Base-by-base conservation (phyloP, 2,797 vertebrate species). In the Hapalemur alaotrensis region DNA sequence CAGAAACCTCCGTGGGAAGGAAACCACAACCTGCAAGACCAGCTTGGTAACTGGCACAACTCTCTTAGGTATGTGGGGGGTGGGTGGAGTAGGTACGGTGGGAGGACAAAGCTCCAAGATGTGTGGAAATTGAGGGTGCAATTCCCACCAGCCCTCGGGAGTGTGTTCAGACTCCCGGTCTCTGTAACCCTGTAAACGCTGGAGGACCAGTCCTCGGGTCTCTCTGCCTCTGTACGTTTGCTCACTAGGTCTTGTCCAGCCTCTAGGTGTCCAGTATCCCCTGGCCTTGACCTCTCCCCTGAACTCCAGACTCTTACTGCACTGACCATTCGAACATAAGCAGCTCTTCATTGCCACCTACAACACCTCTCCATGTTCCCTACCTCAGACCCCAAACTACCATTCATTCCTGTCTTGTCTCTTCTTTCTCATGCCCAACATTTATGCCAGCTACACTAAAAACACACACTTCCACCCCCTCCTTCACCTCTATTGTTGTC, bases 261-360 rank as follows among this genome's bases (percentile, higher is more conserved):
- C 32, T 61, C 35, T 22, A 25, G 15, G 28, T 43, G 65, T 59
- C 46, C n/a, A 52, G 75, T 0, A 28, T 5, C 25, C 30, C 50
- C 2, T 8, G 57, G 7, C 4, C 9, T 18, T 75, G 32, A 48
- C 41, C 23, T 25, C 38, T 43, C 54, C 23, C 57, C 32, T 80
- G 11, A n/a, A 32, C 65, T 50, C 35, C 43, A 78, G 20, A 46
- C 28, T 75, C 80, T 38, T 10, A 63, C 1, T 3, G 15, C 46
- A 82, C 57, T 15, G 72, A 52, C 41, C 9, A 1, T 32, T 72
- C 61, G 46, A 50, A 78, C 4, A 7, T 14, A 43, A n/a, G 14
- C 15, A 0, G 0, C 20, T 80, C 83, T 41, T 35, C 2, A 23
- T 0, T 0, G 8, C 73, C 1, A 9, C 0, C 48, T 54, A 22